phyloP scores from a whole-genome alignment of 1,140 invertebrate genomes.

The Gerris buenoi region DNA sequence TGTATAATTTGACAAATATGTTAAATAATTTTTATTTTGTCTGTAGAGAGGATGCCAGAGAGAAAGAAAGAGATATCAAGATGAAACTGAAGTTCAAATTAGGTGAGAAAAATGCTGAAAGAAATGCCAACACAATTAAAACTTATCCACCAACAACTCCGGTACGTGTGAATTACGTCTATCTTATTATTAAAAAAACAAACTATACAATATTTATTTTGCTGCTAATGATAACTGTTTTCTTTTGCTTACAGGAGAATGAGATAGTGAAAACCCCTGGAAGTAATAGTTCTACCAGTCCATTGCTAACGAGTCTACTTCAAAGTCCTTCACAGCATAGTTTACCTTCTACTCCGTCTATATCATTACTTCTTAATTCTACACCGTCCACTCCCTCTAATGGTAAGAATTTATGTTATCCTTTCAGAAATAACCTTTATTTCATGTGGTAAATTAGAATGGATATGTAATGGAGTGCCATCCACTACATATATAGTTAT shows the following conservation, averaged over 20 bases:
- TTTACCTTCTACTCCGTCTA: conserved; percentile 32
- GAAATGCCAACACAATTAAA: background rate
- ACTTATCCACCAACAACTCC: background rate
- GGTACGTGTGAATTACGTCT: no score
- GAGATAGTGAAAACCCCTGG: conserved; percentile 11
- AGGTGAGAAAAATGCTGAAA: conserved; percentile 9
- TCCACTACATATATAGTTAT: no score
- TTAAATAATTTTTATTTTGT: conserved; percentile 3
- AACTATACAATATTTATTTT: no score
- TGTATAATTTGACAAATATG: no score
- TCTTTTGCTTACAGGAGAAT: conserved; percentile 8
- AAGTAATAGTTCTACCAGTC: conserved; percentile 39
- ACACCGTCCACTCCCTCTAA: conserved; percentile 30
- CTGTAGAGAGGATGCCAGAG: conserved; percentile 6
- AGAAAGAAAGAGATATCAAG: conserved; percentile 11
- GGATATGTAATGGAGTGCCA: no score
- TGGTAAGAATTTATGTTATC: no score
- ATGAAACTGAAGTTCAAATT: conserved; percentile 10
- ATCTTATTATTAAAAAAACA: no score
- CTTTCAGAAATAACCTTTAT: no score
- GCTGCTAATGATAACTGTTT: no score
- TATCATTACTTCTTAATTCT: conserved; percentile 39
- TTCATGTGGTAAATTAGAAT: no score
- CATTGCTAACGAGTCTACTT: conserved; percentile 66
- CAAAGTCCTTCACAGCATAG: conserved; percentile 43